Evolutionary conservation across 2,113 vertebrate species (phyloP), one percentile per base, ranked within the genome.

Genomic region (Mus pahari): DNA sequence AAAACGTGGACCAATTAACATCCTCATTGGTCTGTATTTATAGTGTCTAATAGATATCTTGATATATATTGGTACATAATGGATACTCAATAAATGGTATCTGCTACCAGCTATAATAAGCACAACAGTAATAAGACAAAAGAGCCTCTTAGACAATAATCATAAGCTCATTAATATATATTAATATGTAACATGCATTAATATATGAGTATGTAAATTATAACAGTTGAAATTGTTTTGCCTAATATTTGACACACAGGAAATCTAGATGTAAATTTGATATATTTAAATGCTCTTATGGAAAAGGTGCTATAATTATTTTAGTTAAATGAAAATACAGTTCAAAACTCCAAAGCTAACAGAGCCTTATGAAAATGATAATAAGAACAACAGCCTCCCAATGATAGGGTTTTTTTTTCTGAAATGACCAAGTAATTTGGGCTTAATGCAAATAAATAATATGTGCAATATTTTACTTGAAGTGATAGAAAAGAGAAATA

Each of bases 371-470:
- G 42, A 89, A 94, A 97, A 92, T 97, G 75, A 90, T 68, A 94
- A 45, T 77, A 94, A 95, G 96, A 89, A 86, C 10, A 33, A 94
- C 89, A 89, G n/a, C 4, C 8, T 70, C 78, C 64, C 95, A 97
- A 96, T 58, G 6, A 81, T 81, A 53, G 6, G 78, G 78, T 33
- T 33, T 64, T 66, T 66, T 19, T 95, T 87, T 58, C 20, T 78
- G 86, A 96, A 94, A 93, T 90, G 50, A 50, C 26, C 42, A 96
- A 79, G 93, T 95, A 96, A 92, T 87, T 92, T 66, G 45, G 58
- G 62, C 8, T 86, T 96, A 81, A 91, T 97, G 79, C 81, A 97
- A 94, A 94, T 96, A 73, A 96, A 97, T 58, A 90, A 53, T 71
- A 75, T 10, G 20, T 39, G 86, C 9, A 3, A n/a, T 86, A 60